Percentiles rank a stretch among this genome's conserved stretches.
Evolutionary conservation across 2,888 invertebrate genomes (phyloP).

Genomic region (Scaptodrosophila latifasciaeformis): DNA sequence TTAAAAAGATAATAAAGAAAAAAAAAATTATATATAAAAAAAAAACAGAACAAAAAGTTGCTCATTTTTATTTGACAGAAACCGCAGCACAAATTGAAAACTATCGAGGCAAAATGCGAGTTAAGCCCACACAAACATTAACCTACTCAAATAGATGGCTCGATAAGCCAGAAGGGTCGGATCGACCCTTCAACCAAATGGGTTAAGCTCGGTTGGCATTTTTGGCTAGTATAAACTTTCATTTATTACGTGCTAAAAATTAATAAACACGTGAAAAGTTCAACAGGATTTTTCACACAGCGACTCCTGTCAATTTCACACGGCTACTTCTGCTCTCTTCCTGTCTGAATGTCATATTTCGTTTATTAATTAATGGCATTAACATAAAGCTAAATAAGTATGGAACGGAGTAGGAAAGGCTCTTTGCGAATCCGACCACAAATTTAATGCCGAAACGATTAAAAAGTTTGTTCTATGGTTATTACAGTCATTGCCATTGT

Average conservation of each 20-base stretch:
- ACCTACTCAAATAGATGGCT: too few species aligned
- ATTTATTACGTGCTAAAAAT: constrained; percentile 67
- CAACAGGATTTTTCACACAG: too few species aligned
- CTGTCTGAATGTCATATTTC: constrained; percentile 52
- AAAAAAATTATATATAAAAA: background rate
- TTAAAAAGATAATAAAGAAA: constrained; percentile 3
- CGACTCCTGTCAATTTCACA: too few species aligned
- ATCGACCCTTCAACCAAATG: too few species aligned
- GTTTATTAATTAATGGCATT: constrained; percentile 65
- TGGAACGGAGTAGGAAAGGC: too few species aligned
- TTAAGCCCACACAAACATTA: constrained; percentile 4
- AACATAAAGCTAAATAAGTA: too few species aligned
- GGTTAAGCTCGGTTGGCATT: background rate
- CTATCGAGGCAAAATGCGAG: background rate
- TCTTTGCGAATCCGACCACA: too few species aligned
- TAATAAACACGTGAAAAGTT: constrained; percentile 44
- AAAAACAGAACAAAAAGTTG: background rate
- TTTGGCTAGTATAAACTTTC: constrained; percentile 34
- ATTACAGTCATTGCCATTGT: too few species aligned
- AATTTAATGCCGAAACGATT: constrained; percentile 45
- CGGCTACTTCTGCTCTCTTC: too few species aligned
- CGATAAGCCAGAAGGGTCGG: too few species aligned
- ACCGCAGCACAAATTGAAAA: constrained; percentile 2
- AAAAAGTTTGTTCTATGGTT: constrained; percentile 60
- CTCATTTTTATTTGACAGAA: constrained; percentile 1